Base-by-base conservation (phyloP, 2,113 vertebrate genomes). In the Eleginops maclovinus region DNA sequence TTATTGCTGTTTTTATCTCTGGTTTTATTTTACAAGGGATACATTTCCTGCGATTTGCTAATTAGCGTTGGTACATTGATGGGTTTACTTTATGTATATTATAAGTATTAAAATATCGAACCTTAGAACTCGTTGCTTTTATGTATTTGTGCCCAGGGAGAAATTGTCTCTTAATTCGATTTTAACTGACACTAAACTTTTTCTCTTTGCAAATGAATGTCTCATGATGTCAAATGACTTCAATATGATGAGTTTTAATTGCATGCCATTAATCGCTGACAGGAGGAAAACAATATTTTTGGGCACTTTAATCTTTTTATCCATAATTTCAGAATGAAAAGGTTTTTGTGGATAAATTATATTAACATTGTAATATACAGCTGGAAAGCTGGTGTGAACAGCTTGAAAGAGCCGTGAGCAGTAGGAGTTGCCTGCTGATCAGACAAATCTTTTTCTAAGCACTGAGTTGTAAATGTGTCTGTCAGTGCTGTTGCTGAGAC, bases 401-500 rank as follows among this genome's bases (percentile, higher is more conserved):
- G 1, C n/a, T 9, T 47, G 26, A n/a, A 21, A 28, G 6, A 0
- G 24, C 9, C 0, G 16, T 41, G 65, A 86, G 71, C 65, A 36
- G 51, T 65, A n/a, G 53, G 1, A 26, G 55, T 61, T n/a, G 41
- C 54, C 8, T 47, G 44, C 17, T 61, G 51, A 56, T 26, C 44
- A 60, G 16, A 60, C 31, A 41, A 14, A 4, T 49, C 11, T 59
- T 19, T 19, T 59, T 62, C 60, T 64, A 31, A 74, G 74, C 51
- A 36, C 44, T 1, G 56, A 77, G 61, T 70, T 63, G 73, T 74
- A 65, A 69, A 79, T 47, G 67, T 65, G 83, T 49, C 53, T 70
- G 71, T 82, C 54, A 28, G 64, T 14, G 68, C 50, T 74, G 71
- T 79, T 36, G 49, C 46, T 36, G 46, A 74, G 66, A 79, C 9